Base-by-base conservation (phyloP, 2,113 vertebrate species). In the Etia nguti region DNA sequence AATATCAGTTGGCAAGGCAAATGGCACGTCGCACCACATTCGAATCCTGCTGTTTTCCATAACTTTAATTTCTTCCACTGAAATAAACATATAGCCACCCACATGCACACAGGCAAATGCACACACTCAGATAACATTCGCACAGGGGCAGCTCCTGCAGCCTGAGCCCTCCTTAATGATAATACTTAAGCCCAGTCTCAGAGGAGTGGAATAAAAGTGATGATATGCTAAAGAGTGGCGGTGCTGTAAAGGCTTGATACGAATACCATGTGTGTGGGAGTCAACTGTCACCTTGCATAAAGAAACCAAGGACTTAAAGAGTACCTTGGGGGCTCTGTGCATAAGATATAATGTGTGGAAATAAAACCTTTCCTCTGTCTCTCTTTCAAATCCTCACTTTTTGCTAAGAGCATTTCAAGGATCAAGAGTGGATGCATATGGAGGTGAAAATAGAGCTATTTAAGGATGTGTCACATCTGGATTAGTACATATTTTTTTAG, bases 281-380 rank as follows among this genome's bases (percentile, higher is more conserved):
- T 92, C 82, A 90, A 91, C 92, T 95, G 95, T 95, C 95, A 96
- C 92, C 94, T 95, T 93, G 89, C 89, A 95, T 95, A 95, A 95
- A 94, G 92, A 94, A 94, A 90, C 90, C 86, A 92, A 93, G 88
- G 92, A 92, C 94, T 95, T 95, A 94, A 95, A 95, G 91, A 92
- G 91, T 82, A 93, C 92, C 94, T 93, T 50, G 46, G 91, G 92
- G 89, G 89, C 86, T 93, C 86, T 84, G 88, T 85, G 93, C 88
- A 93, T 93, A 94, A 93, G 54, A 94, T 95, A 92, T 95, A 93
- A 94, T 91, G 85, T 91, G 90, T 87, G 92, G 93, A 94, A 95
- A 92, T 94, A 93, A 93, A 93, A 91, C 91, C 91, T 92, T 83
- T 89, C 89, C 91, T 89, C 60, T n/a, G 85, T 91, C 82, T 90